phyloP scores from a whole-genome alignment of 2,888 invertebrate species.

The Iselma pallidipennis region DNA sequence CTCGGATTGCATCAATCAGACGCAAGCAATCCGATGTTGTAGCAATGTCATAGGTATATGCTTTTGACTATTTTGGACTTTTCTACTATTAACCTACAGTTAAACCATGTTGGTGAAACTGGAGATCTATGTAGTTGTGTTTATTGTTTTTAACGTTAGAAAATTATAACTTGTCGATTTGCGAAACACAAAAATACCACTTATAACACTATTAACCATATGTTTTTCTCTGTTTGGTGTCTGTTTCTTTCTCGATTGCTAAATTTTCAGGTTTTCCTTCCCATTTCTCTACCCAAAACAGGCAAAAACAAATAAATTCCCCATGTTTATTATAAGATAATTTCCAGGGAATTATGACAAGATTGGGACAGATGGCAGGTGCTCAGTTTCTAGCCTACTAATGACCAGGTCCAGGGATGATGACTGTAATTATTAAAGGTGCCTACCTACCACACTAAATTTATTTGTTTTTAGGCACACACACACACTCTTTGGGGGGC shows the following conservation, averaged over 20 bases:
- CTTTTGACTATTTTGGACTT: no score
- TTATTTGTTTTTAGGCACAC: constrained; percentile 17
- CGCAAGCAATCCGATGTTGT: no score
- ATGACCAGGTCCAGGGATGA: constrained; percentile 8
- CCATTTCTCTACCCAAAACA: no score
- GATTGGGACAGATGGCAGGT: neutral
- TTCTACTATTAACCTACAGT: no score
- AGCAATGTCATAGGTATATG: no score
- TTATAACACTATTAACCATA: neutral
- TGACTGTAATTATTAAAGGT: constrained; percentile 23
- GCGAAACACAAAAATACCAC: neutral
- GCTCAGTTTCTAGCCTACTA: constrained; percentile 1
- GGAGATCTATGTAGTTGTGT: no score
- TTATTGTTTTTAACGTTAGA: neutral
- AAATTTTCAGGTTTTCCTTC: no score
- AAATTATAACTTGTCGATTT: neutral
- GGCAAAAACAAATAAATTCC: neutral
- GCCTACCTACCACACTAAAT: constrained; percentile 22
- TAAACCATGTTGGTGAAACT: no score
- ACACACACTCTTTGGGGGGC: neutral
- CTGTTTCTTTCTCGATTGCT: no score
- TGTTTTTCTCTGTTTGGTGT: neutral
- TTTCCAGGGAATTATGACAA: neutral
- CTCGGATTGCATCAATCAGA: no score
- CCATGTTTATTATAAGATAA: neutral